Base-by-base conservation (phyloP, 2,113 vertebrate species). In the Shinisaurus crocodilurus region DNA sequence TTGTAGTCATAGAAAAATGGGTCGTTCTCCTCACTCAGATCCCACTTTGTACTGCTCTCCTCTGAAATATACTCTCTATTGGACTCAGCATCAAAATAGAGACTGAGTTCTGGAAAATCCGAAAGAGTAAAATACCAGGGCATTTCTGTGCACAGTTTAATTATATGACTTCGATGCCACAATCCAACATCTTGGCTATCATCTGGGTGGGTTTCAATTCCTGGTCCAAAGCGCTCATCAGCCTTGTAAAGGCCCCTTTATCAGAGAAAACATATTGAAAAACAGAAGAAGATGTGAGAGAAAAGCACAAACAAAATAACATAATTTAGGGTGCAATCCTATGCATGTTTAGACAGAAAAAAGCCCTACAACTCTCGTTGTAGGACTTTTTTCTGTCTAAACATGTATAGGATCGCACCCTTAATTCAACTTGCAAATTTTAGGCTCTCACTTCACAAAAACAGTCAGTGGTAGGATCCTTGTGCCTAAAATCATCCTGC, bases 191-290 rank as follows among this genome's bases (percentile, higher is more conserved):
- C 98, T 94, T 98, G 96, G 43, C 72, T 91, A 6, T 97, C 97
- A 1, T 98, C 97, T 0, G 95, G 93, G 91, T 98, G 96, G 2
- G 92, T 98, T 79, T 97, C 57, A 1, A 99, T 89, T 18, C 98
- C 98, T 0, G 98, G 98, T 72, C 98, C 98, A 13, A 98, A 98
- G 48, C 97, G 97, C n/a, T 97, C 88, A 85, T 98, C 97, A 0
- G 89, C 89, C 45, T 94, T 97, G 92, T 98, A 99, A 91, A 99
- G n/a, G 96, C 32, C 98, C 98, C 98, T 99, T 90, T 32, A 45
- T 72, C 29, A 89, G 84, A 92, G 27, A 43, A 90, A n/a, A 90
- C 5, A 67, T 45, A 20, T 50, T 70, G 12, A 13, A 54, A 8
- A 43, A 80, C 32, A 84, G n/a, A 2, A 84, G n/a, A 2, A 69